Evolutionary conservation across 2,797 vertebrate species (phyloP), one percentile per base, ranked within the genome.

Genomic region (Galaxias olidus): DNA sequence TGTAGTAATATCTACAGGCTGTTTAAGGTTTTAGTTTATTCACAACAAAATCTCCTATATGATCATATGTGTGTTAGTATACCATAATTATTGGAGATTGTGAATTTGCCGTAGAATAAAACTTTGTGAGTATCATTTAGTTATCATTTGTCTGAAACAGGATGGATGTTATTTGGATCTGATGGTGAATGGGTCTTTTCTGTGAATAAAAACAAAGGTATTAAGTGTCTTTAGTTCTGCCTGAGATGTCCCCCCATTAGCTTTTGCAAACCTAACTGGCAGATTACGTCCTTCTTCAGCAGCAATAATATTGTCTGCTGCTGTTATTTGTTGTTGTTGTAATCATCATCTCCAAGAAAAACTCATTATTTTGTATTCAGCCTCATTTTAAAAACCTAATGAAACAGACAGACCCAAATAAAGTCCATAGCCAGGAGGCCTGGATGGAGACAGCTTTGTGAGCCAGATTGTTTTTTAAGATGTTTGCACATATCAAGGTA

Each of bases 381-480:
- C 75, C 72, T 65, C 20, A 13, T 84, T 73, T 69, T 78, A 84
- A 79, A 85, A 84, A 85, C 61, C 72, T 82, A 86, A 86, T 83
- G 75, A 86, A 87, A 86, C 73, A 73, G 61, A 81, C 73, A 80
- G 76, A 79, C 75, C 82, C 79, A 85, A 87, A 85, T 68, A 75
- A 72, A 62, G 83, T 77, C 59, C 71, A 62, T 74, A 81, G 85
- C 70, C 79, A 74, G 67, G 72, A 52, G 60, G 75, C 72, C 69
- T 68, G 68, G 56, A 80, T 71, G 74, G 45, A 73, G 56, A 42
- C 66, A 66, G 66, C 74, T 77, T 82, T 79, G 69, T 73, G 78
- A 80, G 78, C 72, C 58, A 69, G 45, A 41, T 71, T 71, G 74
- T 82, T 77, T 61, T 84, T 77, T 53, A 56, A 80, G 79, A 75